Evolutionary conservation across 2,797 vertebrate species (phyloP).

Genomic region (Myiotriccus ornatus): DNA sequence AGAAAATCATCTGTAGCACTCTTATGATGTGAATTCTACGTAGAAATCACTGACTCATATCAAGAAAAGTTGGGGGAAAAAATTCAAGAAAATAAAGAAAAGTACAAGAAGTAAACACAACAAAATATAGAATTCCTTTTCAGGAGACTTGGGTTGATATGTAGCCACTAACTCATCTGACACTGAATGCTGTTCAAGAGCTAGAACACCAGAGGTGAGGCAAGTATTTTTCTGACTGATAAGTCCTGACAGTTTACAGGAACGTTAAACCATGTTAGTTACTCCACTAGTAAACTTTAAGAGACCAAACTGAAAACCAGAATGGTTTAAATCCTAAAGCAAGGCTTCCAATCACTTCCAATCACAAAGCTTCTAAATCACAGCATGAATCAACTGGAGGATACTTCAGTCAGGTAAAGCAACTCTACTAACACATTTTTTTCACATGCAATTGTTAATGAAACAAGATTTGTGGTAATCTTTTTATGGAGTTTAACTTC

Average conservation of each 20-base stretch:
- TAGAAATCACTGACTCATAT: background rate
- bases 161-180: background rate
- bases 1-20: background rate
- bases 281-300: background rate
- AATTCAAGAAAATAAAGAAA: background rate
- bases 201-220: background rate
- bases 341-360: background rate
- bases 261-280: background rate
- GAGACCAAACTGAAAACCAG: background rate
- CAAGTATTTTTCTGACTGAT: background rate
- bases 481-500: background rate
- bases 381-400: background rate
- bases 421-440: background rate
- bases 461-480: background rate
- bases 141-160: background rate
- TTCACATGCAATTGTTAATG: background rate
- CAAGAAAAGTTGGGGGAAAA: accelerated
- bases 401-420: background rate
- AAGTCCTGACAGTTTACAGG: background rate
- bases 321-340: background rate
- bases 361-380: background rate
- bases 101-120: background rate
- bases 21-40: background rate
- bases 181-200: background rate
- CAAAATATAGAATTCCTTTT: background rate